Evolutionary conservation across 2,113 vertebrate species (phyloP).

Genomic region (Ailurus styani): DNA sequence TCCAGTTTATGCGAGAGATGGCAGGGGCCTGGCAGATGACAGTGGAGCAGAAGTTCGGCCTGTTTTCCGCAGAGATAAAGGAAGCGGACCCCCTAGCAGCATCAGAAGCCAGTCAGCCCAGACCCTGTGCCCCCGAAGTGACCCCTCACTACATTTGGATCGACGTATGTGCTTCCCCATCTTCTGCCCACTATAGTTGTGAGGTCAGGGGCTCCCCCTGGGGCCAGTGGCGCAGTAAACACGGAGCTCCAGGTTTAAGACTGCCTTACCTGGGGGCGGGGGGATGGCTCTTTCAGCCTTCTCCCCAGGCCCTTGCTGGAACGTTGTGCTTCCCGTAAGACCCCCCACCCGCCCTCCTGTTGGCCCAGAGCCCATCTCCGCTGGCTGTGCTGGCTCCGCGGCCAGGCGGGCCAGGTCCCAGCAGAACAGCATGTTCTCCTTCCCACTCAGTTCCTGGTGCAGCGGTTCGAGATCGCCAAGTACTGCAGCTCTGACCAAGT

Average conservation of each 20-base stretch:
- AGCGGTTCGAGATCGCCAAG: constrained; percentile 97
- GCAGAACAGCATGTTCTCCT: not conserved
- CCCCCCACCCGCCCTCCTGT: not conserved
- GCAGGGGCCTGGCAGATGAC: constrained; percentile 98
- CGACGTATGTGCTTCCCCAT: constrained; percentile 82
- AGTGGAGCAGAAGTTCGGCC: constrained; percentile 92
- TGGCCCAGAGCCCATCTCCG: not conserved
- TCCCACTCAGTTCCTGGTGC: constrained; percentile 89
- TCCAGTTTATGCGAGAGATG: constrained; percentile 97
- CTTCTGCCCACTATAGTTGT: not conserved
- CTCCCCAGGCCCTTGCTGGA: not conserved
- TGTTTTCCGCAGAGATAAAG: constrained; percentile 90
- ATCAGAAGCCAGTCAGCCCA: constrained; percentile 94
- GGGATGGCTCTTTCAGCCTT: not conserved
- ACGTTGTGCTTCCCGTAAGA: rapidly evolving
- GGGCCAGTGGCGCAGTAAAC: not conserved
- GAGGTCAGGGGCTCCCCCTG: not conserved
- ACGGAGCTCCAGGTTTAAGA: not conserved
- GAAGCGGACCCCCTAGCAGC: constrained; percentile 95
- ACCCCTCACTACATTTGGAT: constrained; percentile 97
- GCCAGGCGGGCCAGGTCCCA: not conserved
- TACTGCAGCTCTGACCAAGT: constrained; percentile 98
- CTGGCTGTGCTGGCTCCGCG: no score
- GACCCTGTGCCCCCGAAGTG: constrained; percentile 91
- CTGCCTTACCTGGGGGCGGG: not conserved